Evolutionary conservation across 2,113 vertebrate genomes (phyloP), one percentile per base, ranked within the genome.

Genomic region (Phylloscopus whistleri): DNA sequence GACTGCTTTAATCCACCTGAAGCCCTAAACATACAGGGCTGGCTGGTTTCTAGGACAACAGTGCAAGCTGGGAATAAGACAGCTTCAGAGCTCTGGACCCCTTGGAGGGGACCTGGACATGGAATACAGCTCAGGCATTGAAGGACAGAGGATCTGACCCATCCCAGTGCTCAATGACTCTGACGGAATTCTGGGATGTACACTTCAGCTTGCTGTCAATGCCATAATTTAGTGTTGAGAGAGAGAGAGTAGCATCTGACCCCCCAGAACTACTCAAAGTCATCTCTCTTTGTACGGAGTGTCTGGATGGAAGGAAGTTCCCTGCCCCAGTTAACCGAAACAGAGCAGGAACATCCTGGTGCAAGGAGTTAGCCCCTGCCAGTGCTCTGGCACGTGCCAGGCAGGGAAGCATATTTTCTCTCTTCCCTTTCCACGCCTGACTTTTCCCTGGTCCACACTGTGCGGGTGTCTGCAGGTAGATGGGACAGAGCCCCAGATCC

Each of bases 311-410:
- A n/a, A 48, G 31, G 48, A 78, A 27, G 20, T 6, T 79, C 30
- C 48, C 67, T 28, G 37, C 8, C 9, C 13, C n/a, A 10, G 33
- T 7, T 24, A 59, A 52, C 9, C 4, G 3, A 41, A 49, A 10
- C 26, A 55, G 43, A 86, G 43, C 55, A 62, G 77, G 60, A 84
- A 33, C 46, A 14, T 0, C 21, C 43, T 28, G 35, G 46, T 37
- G 26, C 51, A 24, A 35, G 26, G 68, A 59, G 39, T 8, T 9
- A 16, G 44, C 48, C 66, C 55, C 24, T 16, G 46, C 60, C 16
- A 63, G 74, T 0, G 1, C 35, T 33, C 46, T 27, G 23, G 21
- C 43, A 60, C 1, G 1, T 2, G 58, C 53, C 30, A 19, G 3
- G 18, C 39, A 68, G 56, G 70, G 67, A 10, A 51, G 59, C 5